Evolutionary conservation across 2,113 vertebrate genomes (phyloP).

Genomic region (Malurus melanocephalus): DNA sequence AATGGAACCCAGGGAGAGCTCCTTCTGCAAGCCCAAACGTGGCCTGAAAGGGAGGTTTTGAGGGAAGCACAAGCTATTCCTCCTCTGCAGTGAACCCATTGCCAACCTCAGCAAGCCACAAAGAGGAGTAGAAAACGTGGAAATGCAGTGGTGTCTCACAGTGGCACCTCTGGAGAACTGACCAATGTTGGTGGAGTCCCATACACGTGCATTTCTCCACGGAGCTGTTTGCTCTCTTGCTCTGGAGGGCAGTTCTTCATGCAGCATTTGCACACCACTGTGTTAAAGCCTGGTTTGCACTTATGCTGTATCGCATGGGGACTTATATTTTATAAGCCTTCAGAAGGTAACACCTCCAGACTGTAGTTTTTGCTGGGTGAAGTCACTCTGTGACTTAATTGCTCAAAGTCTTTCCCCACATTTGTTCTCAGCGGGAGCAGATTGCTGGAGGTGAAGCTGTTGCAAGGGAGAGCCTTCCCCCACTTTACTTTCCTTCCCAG

Average conservation of each 20-base stretch:
- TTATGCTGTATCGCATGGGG: neutral
- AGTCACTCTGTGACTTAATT: neutral
- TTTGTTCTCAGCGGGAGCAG: neutral
- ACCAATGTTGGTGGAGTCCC: neutral
- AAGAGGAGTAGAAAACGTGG: neutral
- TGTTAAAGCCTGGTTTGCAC: neutral
- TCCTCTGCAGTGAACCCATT: neutral
- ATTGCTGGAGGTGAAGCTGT: neutral
- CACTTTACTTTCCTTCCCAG: neutral
- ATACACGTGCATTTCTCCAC: neutral
- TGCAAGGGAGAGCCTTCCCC: neutral
- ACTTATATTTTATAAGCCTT: neutral
- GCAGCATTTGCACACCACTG: neutral
- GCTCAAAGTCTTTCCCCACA: neutral
- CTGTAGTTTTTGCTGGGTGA: neutral
- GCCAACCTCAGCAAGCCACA: neutral
- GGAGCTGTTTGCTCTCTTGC: neutral
- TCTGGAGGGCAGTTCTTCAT: neutral
- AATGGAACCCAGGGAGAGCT: neutral
- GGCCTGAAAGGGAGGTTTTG: neutral
- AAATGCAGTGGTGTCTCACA: neutral
- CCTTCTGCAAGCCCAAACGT: rapidly evolving
- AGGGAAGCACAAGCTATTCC: neutral
- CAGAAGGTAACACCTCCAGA: neutral
- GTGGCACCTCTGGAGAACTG: neutral